Evolutionary conservation across 2,113 vertebrate genomes (phyloP), one percentile per base, ranked within the genome.

Genomic region (Pao palembangensis): DNA sequence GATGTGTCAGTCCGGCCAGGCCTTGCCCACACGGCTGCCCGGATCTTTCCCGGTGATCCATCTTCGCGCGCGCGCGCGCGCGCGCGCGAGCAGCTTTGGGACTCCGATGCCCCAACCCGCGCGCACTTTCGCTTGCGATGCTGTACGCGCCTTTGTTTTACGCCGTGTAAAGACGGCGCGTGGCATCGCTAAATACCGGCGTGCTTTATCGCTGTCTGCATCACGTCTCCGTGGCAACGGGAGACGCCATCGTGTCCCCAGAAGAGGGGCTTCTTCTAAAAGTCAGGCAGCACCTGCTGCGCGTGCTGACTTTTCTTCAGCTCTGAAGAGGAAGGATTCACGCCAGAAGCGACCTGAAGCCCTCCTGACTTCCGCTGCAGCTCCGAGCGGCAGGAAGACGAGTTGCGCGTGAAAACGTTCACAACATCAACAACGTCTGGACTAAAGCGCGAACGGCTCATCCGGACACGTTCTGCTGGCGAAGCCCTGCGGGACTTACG

Each of bases 101-200:
- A 28, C 25, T 5, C 25, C 2, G 5, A 28, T 6, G 25, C 25
- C 5, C 25, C 2, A 3, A 28, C 25, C 25, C 25, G 1, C 25
- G 6, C 25, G 25, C 6, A 7, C 3, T 5, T 28, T 4, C 21
- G 89, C 91, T n/a, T n/a, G n/a, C n/a, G n/a, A n/a, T n/a, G n/a
- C n/a, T n/a, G n/a, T n/a, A 91, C 93, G 91, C 91, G 93, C 88
- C 87, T 71, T 86, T 90, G 82, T 58, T 93, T 93, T 91, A 88
- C 92, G 92, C n/a, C 92, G 73, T 85, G 68, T 88, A 89, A 91
- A 88, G 66, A 46, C 83, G 92, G 89, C 93, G 93, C 93, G 93
- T 96, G 94, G 91, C 93, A 81, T 88, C 87, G 91, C 91, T 83
- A 86, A 69, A 65, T 71, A 80, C 67, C 88, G 81, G 87, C 88